Percentiles rank a stretch among this genome's conserved stretches.
Evolutionary conservation across 2,113 vertebrate genomes (phyloP).

Genomic region (Myiopsitta monachus): DNA sequence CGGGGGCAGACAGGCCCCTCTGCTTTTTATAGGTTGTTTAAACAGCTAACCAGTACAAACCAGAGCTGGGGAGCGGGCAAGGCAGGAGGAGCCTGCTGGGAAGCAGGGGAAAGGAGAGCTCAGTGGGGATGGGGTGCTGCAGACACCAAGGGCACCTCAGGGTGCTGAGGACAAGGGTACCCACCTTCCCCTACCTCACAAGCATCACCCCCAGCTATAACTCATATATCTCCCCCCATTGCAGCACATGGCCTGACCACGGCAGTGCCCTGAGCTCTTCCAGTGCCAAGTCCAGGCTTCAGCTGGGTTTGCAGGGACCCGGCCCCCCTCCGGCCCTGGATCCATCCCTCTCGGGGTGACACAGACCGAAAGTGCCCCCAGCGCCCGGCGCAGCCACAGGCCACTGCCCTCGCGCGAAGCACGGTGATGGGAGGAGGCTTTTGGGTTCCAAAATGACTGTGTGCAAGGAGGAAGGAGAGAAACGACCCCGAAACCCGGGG

Average conservation of each 20-base stretch:
- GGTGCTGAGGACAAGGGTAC: not conserved
- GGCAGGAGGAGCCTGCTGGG: not conserved
- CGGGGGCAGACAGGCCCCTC: not conserved
- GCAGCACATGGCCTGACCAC: accelerated
- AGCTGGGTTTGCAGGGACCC: accelerated
- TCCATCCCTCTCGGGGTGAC: not conserved
- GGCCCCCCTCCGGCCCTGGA: accelerated
- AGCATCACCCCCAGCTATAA: accelerated
- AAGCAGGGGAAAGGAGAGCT: not conserved
- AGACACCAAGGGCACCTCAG: accelerated
- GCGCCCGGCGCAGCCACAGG: not conserved
- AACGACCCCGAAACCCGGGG: accelerated
- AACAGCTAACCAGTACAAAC: not conserved
- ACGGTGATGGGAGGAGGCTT: not conserved
- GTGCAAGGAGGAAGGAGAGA: not conserved
- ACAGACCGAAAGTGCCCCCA: not conserved
- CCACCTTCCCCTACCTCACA: accelerated
- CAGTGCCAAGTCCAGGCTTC: not conserved
- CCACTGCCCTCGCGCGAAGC: accelerated
- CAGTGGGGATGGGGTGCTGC: accelerated
- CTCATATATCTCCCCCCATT: accelerated
- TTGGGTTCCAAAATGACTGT: slow-evolving; percentile 39
- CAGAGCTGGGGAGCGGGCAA: not conserved
- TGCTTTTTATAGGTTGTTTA: slow-evolving; percentile 61
- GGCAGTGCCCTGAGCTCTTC: not conserved